These are phyloP conservation scores for Cheilosia variabilis DNA, from an alignment of 2,888 invertebrate species.

Conservation along the genomic window DNA sequence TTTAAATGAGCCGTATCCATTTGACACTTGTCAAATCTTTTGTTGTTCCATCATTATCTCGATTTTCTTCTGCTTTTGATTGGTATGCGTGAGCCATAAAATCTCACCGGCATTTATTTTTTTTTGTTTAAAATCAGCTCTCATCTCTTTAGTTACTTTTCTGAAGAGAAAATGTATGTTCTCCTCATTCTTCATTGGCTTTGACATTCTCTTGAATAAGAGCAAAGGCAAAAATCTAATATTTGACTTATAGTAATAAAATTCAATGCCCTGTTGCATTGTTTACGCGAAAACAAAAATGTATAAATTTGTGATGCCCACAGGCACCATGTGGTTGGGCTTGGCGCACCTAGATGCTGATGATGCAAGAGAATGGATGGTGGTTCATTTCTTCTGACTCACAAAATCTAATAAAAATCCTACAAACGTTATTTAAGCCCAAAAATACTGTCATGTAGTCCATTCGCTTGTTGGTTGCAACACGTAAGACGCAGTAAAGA, in stretches of 20 bases:
- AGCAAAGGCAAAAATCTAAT: neutral
- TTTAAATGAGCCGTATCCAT: constrained; percentile 3
- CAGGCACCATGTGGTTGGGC: constrained; percentile 26
- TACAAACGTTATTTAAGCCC: neutral
- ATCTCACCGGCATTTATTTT: constrained; percentile 24
- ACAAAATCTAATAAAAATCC: too few relatives aligned
- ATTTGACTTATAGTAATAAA: neutral
- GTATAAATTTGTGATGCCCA: constrained; percentile 8
- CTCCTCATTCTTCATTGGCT: neutral
- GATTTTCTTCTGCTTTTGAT: constrained; percentile 37
- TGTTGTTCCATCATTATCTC: constrained; percentile 38
- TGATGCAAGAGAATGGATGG: constrained; percentile 24
- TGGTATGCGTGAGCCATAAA: constrained; percentile 26
- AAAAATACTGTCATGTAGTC: too few relatives aligned
- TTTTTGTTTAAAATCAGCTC: neutral
- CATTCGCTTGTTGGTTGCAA: too few relatives aligned
- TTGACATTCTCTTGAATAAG: neutral
- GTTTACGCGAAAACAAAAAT: constrained; percentile 37
- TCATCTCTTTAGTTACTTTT: neutral
- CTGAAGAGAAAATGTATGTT: constrained; percentile 11
- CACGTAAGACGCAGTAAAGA: too few relatives aligned
- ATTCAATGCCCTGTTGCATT: constrained; percentile 63
- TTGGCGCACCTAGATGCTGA: neutral
- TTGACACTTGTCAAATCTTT: constrained; percentile 51
- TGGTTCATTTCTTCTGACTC: neutral